phyloP scores from a whole-genome alignment of 2,888 invertebrate genomes.

The Sesia bembeciformis region DNA sequence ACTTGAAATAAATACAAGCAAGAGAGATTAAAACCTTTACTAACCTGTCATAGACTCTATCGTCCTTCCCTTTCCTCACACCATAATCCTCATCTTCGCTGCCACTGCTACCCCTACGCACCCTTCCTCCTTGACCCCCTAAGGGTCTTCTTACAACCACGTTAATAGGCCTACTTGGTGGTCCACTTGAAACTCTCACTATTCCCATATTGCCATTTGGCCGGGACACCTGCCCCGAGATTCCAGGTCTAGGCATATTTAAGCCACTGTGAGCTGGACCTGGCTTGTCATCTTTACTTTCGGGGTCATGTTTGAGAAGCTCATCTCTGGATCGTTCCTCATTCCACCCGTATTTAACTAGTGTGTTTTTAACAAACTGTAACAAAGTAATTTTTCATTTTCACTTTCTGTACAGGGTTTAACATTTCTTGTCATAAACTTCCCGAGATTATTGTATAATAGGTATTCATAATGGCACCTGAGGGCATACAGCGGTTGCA shows the following conservation, averaged over 20 bases:
- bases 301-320: conserved; percentile 60
- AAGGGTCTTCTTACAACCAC: conserved; percentile 27
- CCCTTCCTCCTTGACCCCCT: conserved; percentile 49
- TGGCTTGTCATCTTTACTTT: conserved; percentile 38
- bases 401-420: too few relatives aligned
- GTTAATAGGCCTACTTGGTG: conserved; percentile 13
- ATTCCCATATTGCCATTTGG: conserved; percentile 22
- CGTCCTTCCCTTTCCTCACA: conserved; percentile 75
- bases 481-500: too few relatives aligned
- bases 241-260: conserved; percentile 31
- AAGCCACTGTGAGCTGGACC: conserved; percentile 19
- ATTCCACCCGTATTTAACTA: conserved; percentile 71
- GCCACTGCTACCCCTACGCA: conserved; percentile 64
- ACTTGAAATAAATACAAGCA: background rate
- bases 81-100: conserved; percentile 77
- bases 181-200: conserved; percentile 35
- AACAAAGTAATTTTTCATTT: conserved; percentile 6
- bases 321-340: conserved; percentile 73
- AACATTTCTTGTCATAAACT: too few relatives aligned
- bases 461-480: too few relatives aligned
- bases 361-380: conserved; percentile 70
- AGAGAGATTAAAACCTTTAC: conserved; percentile 5
- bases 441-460: too few relatives aligned
- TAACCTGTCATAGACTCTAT: conserved; percentile 79
- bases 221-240: conserved; percentile 27